Conservation (phyloP, 2,113 vertebrate genomes). For the Spea multiplicata region DNA sequence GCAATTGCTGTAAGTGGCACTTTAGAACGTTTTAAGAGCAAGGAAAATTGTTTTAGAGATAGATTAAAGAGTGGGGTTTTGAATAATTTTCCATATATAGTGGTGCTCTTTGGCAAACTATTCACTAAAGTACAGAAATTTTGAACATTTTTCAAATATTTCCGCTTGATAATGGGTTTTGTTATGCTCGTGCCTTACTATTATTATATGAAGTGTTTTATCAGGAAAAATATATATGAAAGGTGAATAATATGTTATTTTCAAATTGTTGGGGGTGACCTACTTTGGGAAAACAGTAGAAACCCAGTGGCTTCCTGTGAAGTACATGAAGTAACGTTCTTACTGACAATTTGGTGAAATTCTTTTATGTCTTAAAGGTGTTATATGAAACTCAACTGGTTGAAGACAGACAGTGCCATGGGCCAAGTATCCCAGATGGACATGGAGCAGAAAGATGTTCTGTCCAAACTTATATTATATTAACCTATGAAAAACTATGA, state of each 20-base stretch:
- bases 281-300: neutral
- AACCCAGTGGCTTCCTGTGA: neutral
- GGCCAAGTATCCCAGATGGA: too few relatives aligned
- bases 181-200: neutral
- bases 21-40: slow-evolving; percentile 47
- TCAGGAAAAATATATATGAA: neutral
- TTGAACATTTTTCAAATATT: slow-evolving; percentile 13
- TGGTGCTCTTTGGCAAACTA: slow-evolving; percentile 36
- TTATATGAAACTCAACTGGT: too few relatives aligned
- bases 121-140: slow-evolving; percentile 31
- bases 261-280: slow-evolving; percentile 2
- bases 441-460: too few relatives aligned
- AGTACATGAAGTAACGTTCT: neutral
- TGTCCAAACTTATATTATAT: too few relatives aligned
- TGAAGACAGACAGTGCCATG: too few relatives aligned
- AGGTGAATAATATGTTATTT: slow-evolving; percentile 8
- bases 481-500: too few relatives aligned
- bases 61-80: slow-evolving; percentile 41
- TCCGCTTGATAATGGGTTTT: slow-evolving; percentile 19
- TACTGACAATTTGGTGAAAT: neutral
- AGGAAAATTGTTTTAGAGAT: slow-evolving; percentile 47
- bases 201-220: slow-evolving; percentile 3
- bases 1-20: slow-evolving; percentile 43
- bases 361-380: neutral
- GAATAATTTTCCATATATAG: slow-evolving; percentile 48